Evolutionary conservation across 2,888 invertebrate genomes (phyloP).

Genomic region (Azorinus chamasolen): DNA sequence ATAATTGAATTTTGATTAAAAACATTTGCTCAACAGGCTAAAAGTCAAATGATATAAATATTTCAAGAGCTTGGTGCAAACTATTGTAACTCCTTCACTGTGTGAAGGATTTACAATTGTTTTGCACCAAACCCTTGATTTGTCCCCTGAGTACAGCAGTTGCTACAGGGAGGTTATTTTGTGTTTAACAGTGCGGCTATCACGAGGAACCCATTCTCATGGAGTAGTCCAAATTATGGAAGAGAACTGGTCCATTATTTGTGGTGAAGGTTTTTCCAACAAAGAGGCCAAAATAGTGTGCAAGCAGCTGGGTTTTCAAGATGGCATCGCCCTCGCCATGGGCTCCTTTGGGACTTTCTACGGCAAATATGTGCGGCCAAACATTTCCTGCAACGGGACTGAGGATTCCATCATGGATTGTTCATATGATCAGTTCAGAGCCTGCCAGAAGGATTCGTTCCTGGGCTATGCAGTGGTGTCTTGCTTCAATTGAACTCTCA

Average conservation of each 20-base stretch:
- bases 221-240: constrained; percentile 73
- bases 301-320: constrained; percentile 63
- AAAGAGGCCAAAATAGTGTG: constrained; percentile 76
- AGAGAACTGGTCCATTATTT: constrained; percentile 74
- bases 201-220: constrained; percentile 72
- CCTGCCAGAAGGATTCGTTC: constrained; percentile 67
- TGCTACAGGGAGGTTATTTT: too few species aligned
- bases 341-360: constrained; percentile 74
- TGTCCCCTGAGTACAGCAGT: too few species aligned
- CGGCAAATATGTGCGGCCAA: constrained; percentile 67
- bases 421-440: constrained; percentile 64
- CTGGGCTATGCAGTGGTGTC: constrained; percentile 77
- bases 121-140: too few species aligned
- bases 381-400: constrained; percentile 71
- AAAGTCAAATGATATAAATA: too few species aligned
- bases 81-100: too few species aligned
- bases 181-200: constrained; percentile 63
- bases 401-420: constrained; percentile 72
- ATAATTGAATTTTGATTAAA: too few species aligned
- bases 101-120: too few species aligned
- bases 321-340: constrained; percentile 69
- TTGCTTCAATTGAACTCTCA: constrained; percentile 73
- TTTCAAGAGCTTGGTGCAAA: too few species aligned
- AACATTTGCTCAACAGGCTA: too few species aligned
- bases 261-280: constrained; percentile 76